Evolutionary conservation across 2,888 invertebrate species (phyloP), one percentile per base, ranked within the genome.

Genomic region (Baccha elongata): DNA sequence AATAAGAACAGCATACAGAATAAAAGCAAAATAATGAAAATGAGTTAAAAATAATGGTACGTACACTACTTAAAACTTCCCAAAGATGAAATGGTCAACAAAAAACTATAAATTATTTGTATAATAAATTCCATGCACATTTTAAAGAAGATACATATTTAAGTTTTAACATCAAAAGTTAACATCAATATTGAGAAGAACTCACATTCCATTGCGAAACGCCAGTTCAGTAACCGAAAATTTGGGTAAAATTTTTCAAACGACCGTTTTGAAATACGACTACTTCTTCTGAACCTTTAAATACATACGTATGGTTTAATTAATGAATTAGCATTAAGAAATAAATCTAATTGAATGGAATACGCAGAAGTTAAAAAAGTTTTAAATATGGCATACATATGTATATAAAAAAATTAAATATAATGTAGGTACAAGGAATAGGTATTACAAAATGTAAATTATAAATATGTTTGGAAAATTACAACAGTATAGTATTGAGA

Each of bases 191-290:
- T 15, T 10, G 23, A 55, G 23, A 17, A 7, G 26, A 40, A 81
- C 81, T 81, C 81, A 81, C 81, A 81, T 60, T 81, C 81, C 81
- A 81, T 81, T 55, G 71, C 62, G 55, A 81, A 76, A 37, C 76
- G 71, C 81, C 81, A 81, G 81, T 81, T 81, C 23, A 76, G 52
- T 67, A 76, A 60, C 62, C 67, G 26, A 72, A 81, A 76, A 48
- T 81, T 71, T 53, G 81, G 75, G 32, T 75, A 75, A 76, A 67
- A 76, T 46, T 81, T 76, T 42, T 81, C 81, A 62, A 81, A 75
- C 26, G 75, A 67, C n/a, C 62, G 53, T 42, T 67, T 75, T 32
- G 71, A 76, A 32, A 76, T 71, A 55, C 44, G 71, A 52, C 65
- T 76, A 37, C 71, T 65, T 72, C 81, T 76, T 76, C 81, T 81